phyloP scores from a whole-genome alignment of 2,888 invertebrate species.

The Eulithis testata region DNA sequence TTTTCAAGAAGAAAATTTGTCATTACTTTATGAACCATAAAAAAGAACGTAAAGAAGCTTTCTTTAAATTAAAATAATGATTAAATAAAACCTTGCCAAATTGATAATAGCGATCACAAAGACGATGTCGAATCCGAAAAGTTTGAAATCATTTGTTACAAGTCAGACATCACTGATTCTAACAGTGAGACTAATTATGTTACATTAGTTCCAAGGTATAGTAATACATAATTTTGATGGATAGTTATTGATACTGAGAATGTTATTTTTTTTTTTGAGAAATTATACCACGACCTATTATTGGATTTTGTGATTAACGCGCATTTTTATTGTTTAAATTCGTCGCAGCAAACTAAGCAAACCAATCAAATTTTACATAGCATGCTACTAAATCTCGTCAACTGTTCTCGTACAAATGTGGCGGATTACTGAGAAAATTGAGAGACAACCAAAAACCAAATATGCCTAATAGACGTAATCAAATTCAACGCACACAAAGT shows the following conservation, averaged over 20 bases:
- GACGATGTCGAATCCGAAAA: slow-evolving; percentile 60
- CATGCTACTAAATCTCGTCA: no score
- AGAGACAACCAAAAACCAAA: no score
- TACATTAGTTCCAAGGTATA: slow-evolving; percentile 34
- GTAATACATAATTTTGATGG: slow-evolving; percentile 7
- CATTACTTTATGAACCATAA: slow-evolving; percentile 41
- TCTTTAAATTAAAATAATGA: slow-evolving; percentile 56
- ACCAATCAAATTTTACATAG: no score
- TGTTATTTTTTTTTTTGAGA: background rate
- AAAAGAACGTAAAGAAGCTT: slow-evolving; percentile 41
- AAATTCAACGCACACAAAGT: no score
- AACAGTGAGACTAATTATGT: slow-evolving; percentile 70
- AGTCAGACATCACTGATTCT: slow-evolving; percentile 49
- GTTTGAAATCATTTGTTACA: slow-evolving; percentile 76
- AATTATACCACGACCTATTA: background rate
- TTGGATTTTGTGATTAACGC: background rate
- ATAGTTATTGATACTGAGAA: slow-evolving; percentile 1
- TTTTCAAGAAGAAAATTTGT: slow-evolving; percentile 33
- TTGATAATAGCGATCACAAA: slow-evolving; percentile 78
- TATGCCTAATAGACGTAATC: no score
- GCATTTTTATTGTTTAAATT: no score
- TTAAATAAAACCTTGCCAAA: slow-evolving; percentile 77
- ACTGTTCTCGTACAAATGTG: no score
- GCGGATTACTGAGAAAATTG: no score
- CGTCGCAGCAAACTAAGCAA: no score